Conservation (phyloP, 2,797 vertebrate species). For the Streptopelia turtur region DNA sequence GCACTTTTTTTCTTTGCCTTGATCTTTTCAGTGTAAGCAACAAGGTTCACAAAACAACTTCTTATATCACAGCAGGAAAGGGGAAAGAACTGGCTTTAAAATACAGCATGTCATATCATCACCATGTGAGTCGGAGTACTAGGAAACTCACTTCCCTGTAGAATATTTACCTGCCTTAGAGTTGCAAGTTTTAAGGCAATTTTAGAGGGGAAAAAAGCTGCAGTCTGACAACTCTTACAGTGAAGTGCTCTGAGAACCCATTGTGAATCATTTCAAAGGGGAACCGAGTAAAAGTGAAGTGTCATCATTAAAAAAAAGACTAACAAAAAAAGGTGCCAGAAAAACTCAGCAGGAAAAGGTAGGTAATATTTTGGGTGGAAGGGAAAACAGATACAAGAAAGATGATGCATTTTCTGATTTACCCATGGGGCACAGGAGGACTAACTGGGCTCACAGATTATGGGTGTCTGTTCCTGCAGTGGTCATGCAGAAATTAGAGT, state of each 20-base stretch:
- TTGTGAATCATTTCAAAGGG: background rate
- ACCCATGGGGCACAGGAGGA: background rate
- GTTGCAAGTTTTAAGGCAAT: background rate
- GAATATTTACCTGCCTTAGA: constrained; percentile 19
- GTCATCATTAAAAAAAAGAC: background rate
- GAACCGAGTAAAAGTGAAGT: background rate
- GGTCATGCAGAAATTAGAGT: background rate
- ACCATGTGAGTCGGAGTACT: background rate
- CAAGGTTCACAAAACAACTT: background rate
- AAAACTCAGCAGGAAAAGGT: background rate
- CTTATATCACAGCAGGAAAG: background rate
- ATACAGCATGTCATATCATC: background rate
- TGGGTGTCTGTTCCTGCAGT: background rate
- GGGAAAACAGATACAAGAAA: background rate
- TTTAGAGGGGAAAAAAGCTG: background rate
- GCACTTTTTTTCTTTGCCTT: background rate
- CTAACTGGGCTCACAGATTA: background rate
- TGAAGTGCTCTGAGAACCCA: background rate
- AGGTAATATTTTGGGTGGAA: background rate
- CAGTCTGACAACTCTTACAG: background rate
- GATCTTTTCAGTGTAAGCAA: background rate
- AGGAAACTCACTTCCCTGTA: background rate
- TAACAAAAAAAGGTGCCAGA: background rate
- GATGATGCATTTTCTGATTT: background rate
- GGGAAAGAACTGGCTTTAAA: background rate